Conservation (phyloP, 2,113 vertebrate genomes). For the Montifringilla adamsi region DNA sequence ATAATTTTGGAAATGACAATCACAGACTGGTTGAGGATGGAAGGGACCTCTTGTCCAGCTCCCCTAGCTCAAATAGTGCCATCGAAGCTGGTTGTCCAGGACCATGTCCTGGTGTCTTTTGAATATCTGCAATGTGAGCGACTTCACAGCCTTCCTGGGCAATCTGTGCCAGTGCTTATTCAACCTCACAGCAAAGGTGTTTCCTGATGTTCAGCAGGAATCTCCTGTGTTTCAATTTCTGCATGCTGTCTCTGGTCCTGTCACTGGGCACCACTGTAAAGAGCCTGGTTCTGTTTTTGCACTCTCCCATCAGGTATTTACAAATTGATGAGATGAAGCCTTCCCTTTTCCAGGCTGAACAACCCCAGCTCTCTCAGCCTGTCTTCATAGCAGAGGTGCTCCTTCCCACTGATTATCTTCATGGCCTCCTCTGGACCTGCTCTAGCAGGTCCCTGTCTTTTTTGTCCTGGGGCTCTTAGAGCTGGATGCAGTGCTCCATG, state of each 20-base stretch:
- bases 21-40: not conserved
- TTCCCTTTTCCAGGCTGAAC: not conserved
- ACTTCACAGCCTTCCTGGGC: too few relatives aligned
- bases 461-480: not conserved
- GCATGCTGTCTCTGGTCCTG: not conserved
- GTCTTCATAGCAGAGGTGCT: not conserved
- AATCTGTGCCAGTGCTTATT: not conserved
- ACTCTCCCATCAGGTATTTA: not conserved
- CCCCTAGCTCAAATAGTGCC: not conserved
- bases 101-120: not conserved
- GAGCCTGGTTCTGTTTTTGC: not conserved
- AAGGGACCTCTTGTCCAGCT: not conserved
- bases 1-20: not conserved
- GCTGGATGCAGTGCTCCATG: not conserved
- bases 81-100: not conserved
- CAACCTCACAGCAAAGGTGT: not conserved
- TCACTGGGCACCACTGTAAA: not conserved
- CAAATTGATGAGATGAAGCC: not conserved
- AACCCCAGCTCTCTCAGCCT: not conserved
- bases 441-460: not conserved
- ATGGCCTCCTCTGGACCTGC: not conserved
- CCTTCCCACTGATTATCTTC: not conserved
- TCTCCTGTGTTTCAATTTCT: not conserved
- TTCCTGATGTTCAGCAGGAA: not conserved
- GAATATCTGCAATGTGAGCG: not conserved